Conservation (phyloP, 2,797 vertebrate genomes). For the Hoplostethus mediterraneus region DNA sequence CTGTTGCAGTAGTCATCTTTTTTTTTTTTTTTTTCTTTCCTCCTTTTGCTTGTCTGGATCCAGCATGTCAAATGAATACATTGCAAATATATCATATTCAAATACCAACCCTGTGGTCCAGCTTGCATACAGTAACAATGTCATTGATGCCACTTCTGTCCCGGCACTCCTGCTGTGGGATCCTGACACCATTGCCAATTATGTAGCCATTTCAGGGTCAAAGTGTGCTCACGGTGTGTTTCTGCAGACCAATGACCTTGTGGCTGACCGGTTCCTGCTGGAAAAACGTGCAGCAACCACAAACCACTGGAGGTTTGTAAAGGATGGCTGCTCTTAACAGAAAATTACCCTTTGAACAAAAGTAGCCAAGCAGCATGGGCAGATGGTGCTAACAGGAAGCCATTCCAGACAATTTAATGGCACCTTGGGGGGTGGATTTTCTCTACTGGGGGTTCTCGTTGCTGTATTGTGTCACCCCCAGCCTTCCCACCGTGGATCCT, state of each 20-base stretch:
- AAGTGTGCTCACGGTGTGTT: conserved; percentile 6
- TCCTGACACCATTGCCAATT: conserved; percentile 1
- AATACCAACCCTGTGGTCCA: neutral
- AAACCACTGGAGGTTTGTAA: conserved; percentile 55
- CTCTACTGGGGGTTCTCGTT: conserved; percentile 17
- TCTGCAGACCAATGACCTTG: conserved; percentile 59
- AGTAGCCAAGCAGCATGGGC: conserved; percentile 35
- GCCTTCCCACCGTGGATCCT: conserved; percentile 4
- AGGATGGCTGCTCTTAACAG: conserved; percentile 50
- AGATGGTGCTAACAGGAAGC: conserved; percentile 51
- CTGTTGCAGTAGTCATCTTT: too few species aligned
- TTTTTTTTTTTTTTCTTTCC: too few species aligned
- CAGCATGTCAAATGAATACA: conserved; percentile 6
- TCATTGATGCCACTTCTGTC: neutral
- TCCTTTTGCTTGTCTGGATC: neutral
- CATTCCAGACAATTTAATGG: conserved; percentile 74
- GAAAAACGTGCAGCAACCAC: conserved; percentile 34
- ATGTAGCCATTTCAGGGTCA: conserved; percentile 27
- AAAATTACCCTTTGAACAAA: conserved; percentile 69
- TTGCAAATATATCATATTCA: conserved; percentile 1
- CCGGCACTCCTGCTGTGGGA: conserved; percentile 10
- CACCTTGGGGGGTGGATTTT: conserved; percentile 25
- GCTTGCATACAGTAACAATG: neutral
- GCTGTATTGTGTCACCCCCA: conserved; percentile 8
- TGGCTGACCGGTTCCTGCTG: conserved; percentile 32